Evolutionary conservation across 1,140 invertebrate species (phyloP), one percentile per base, ranked within the genome.

Genomic region (Drosophila quadrilineata): DNA sequence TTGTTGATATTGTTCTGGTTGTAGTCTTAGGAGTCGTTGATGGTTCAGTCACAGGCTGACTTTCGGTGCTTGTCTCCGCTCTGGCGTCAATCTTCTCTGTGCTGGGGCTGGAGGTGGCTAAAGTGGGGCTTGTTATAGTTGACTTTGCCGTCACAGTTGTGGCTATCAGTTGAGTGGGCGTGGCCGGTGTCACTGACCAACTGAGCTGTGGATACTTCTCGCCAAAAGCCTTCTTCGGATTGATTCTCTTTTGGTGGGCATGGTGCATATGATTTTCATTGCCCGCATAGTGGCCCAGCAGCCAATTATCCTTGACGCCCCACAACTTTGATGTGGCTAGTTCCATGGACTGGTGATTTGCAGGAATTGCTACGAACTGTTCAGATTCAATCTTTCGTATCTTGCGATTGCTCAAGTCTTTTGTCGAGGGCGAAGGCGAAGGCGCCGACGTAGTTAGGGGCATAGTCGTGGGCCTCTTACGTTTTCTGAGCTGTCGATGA

Each of bases 381-480:
- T n/a, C 12, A 2, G 31, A 6, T 9, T 73, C 73, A 10, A 66
- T 82, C 45, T 84, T 82, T 3, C 77, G 77, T 31, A 84, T 77
- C 14, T 82, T 82, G 19, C 77, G 73, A 40, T 64, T 84, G 17
- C 75, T 77, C 9, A 40, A 16, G 43, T 84, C 73, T 3, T 72
- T 17, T 3, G 58, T 43, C 2, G 57, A 67, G 1, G 41, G 33
- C 2, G 54, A 29, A 10, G 53, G 26, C 8, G 14, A 43, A 1
- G 40, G 22, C 24, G 24, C 6, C 3, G 24, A 12, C 9, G 48
- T 65, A 3, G 31, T 21, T 3, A 50, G 29, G 14, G 66, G 41
- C 9, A 43, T 65, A 3, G 31, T 17, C 4, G 63, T 48, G 8
- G 50, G 40, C 2, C 38, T 46, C 14, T 8, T 45, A 1, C 10